A percentile compares a stretch with the other conserved stretches of the same genome.
These are phyloP conservation scores for Menidia beryllina DNA, from an alignment of 2,113 vertebrate species.

Conservation along the genomic window DNA sequence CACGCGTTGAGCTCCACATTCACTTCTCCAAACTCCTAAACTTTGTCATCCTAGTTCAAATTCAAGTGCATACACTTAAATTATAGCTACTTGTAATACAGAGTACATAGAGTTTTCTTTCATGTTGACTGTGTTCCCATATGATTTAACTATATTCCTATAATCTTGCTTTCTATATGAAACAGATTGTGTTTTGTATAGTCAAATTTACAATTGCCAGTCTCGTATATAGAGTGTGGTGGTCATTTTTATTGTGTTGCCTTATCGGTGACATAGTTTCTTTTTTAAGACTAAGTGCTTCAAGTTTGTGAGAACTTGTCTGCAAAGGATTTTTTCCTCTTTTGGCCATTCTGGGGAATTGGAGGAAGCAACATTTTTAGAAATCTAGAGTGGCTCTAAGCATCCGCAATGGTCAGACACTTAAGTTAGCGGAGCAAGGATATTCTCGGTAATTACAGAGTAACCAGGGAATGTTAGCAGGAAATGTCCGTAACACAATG, in stretches of 20 bases:
- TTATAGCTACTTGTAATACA: too few relatives aligned
- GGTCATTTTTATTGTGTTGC: neutral
- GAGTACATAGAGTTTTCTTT: too few relatives aligned
- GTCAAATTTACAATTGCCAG: too few relatives aligned
- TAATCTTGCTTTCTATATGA: too few relatives aligned
- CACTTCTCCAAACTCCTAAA: too few relatives aligned
- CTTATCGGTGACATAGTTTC: neutral
- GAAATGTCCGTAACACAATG: slow-evolving; percentile 74
- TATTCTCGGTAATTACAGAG: slow-evolving; percentile 80
- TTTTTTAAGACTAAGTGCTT: slow-evolving; percentile 13
- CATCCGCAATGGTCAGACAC: slow-evolving; percentile 48
- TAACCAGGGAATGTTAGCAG: slow-evolving; percentile 71
- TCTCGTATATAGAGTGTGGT: too few relatives aligned
- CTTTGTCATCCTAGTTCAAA: too few relatives aligned
- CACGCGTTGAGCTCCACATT: too few relatives aligned
- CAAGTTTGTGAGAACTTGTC: slow-evolving; percentile 49
- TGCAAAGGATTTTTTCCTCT: slow-evolving; percentile 31
- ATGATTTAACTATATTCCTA: too few relatives aligned
- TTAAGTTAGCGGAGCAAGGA: slow-evolving; percentile 43
- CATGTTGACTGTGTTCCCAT: too few relatives aligned
- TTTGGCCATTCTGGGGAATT: slow-evolving; percentile 43
- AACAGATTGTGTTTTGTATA: too few relatives aligned
- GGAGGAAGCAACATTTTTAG: slow-evolving; percentile 70
- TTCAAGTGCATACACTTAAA: too few relatives aligned
- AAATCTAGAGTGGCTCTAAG: slow-evolving; percentile 66